These are phyloP conservation scores for Antechinus flavipes DNA, from an alignment of 2,113 vertebrate genomes.

Conservation along the genomic window DNA sequence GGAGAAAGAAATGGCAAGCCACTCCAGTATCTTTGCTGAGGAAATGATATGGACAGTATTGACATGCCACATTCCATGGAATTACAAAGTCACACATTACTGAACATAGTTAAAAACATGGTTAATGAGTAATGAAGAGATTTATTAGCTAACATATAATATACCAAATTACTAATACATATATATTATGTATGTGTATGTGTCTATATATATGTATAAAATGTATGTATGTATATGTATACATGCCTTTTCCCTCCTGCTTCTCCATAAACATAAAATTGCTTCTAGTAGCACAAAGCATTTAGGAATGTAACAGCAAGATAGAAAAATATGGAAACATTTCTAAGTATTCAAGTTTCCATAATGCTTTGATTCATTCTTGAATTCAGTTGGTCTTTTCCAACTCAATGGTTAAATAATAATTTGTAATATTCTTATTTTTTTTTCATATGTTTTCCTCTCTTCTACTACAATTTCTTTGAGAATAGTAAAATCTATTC, in stretches of 20 bases:
- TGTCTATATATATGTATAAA: too few relatives aligned
- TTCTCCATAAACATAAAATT: slow-evolving; percentile 29
- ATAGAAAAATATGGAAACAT: slow-evolving; percentile 19
- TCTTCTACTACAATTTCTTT: slow-evolving; percentile 18
- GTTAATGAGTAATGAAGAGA: slow-evolving; percentile 46
- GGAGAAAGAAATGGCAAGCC: neutral
- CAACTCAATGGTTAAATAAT: neutral
- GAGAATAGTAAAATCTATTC: neutral
- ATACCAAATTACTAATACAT: slow-evolving; percentile 8
- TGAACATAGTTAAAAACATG: neutral
- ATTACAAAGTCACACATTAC: neutral
- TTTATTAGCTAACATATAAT: slow-evolving; percentile 33
- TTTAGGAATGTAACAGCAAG: slow-evolving; percentile 5
- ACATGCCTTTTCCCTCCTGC: neutral
- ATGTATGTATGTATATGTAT: neutral
- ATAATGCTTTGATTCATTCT: slow-evolving; percentile 17
- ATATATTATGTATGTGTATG: too few relatives aligned
- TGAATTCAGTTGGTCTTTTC: neutral
- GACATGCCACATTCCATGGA: neutral
- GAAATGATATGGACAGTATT: neutral
- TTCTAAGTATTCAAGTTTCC: slow-evolving; percentile 18
- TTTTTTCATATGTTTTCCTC: slow-evolving; percentile 18
- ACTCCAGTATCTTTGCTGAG: neutral
- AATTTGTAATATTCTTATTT: slow-evolving; percentile 33
- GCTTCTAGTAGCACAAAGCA: neutral